A percentile compares a stretch with the other conserved stretches of the same genome.
Evolutionary conservation across 2,797 vertebrate genomes (phyloP).

Genomic region (Spatula versicolor): DNA sequence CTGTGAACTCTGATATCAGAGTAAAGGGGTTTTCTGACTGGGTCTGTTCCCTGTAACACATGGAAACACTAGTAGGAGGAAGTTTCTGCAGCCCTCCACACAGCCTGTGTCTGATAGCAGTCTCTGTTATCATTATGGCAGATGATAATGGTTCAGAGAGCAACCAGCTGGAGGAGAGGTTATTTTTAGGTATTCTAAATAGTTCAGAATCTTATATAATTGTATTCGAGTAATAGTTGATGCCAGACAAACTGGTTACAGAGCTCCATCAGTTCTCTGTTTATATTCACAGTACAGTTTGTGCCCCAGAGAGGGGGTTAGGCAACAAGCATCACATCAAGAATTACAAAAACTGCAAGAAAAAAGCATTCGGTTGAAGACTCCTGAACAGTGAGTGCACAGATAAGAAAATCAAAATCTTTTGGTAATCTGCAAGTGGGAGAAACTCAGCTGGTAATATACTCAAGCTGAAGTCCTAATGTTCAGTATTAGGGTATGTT

Average conservation of each 20-base stretch:
- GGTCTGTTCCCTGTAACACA: rapidly evolving
- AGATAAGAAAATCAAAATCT: not conserved
- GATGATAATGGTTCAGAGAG: not conserved
- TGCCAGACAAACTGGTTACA: not conserved
- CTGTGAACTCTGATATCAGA: not conserved
- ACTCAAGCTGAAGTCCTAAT: not conserved
- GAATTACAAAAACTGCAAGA: not conserved
- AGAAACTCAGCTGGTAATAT: not conserved
- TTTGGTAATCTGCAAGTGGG: not conserved
- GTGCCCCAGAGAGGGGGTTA: not conserved
- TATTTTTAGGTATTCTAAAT: constrained; percentile 32
- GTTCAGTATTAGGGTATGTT: not conserved
- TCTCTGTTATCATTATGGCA: not conserved
- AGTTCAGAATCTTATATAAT: constrained; percentile 25
- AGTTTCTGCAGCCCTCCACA: not conserved
- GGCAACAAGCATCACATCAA: not conserved
- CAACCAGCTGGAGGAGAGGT: constrained; percentile 10
- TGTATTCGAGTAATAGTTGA: constrained; percentile 21
- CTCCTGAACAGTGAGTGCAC: not conserved
- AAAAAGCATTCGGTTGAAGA: not conserved
- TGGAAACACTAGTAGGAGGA: not conserved
- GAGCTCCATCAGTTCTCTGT: not conserved
- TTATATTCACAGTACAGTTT: constrained; percentile 7
- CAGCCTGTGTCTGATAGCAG: not conserved
- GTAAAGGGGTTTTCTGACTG: rapidly evolving